phyloP scores from a whole-genome alignment of 2,113 vertebrate genomes.

The Calonectris borealis region DNA sequence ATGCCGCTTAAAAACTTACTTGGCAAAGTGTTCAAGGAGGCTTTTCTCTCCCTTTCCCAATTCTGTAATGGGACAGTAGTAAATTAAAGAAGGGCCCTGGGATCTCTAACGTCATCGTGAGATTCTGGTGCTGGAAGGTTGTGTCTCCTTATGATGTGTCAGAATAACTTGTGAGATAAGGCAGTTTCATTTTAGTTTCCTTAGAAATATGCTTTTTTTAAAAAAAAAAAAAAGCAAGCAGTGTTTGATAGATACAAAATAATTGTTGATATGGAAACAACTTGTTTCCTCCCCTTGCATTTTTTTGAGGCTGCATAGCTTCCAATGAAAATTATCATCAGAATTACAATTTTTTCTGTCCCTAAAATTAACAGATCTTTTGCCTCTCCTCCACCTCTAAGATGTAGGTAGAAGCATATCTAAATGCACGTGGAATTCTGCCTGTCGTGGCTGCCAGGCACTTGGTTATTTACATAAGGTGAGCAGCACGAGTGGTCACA shows the following conservation, averaged over 20 bases:
- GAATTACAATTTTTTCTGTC: background rate
- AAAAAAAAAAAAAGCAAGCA: background rate
- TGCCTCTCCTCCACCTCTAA: background rate
- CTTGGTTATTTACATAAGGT: background rate
- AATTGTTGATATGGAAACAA: background rate
- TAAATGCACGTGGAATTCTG: background rate
- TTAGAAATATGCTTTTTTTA: background rate
- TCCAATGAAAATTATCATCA: background rate
- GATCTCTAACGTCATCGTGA: background rate
- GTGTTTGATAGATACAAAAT: background rate
- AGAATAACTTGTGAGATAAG: background rate
- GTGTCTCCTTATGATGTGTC: background rate
- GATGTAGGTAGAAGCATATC: background rate
- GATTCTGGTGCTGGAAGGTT: background rate
- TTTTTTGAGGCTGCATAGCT: background rate
- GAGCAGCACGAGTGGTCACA: background rate
- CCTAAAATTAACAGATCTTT: background rate
- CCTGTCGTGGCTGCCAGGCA: background rate
- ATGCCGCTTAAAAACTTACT: background rate
- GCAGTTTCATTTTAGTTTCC: constrained; percentile 37
- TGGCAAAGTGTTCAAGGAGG: background rate
- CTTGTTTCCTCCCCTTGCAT: background rate
- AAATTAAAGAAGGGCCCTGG: background rate
- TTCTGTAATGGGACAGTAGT: background rate
- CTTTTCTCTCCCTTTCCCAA: background rate